These are phyloP conservation scores for Calonectris borealis DNA, from an alignment of 2,113 vertebrate species.

Conservation along the genomic window DNA sequence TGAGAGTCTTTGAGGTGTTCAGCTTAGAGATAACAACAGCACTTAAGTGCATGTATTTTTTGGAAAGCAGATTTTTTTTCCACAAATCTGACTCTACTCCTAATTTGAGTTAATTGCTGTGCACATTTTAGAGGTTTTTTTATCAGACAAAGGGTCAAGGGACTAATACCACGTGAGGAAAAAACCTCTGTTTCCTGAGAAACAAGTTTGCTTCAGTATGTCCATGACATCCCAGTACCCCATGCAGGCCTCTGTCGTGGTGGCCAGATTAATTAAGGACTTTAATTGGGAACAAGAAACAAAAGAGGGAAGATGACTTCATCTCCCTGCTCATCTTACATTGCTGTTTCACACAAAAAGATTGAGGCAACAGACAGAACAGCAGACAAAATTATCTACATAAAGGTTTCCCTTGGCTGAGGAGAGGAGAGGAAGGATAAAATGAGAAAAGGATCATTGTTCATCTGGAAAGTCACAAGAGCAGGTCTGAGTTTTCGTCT, in stretches of 20 bases:
- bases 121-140: neutral
- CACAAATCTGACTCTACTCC: neutral
- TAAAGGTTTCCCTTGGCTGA: neutral
- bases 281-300: constrained; percentile 62
- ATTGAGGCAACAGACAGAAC: neutral
- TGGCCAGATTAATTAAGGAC: constrained; percentile 52
- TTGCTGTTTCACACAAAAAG: constrained; percentile 26
- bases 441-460: neutral
- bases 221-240: neutral
- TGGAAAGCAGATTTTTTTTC: neutral
- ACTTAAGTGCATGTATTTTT: neutral
- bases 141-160: neutral
- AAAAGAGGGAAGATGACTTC: constrained; percentile 51
- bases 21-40: neutral
- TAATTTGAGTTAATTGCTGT: neutral
- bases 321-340: constrained; percentile 44
- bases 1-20: neutral
- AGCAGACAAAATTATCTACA: constrained; percentile 20
- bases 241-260: neutral
- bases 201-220: constrained; percentile 16
- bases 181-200: neutral
- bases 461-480: constrained; percentile 1
- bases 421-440: neutral
- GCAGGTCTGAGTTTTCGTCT: neutral
- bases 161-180: neutral